Evolutionary conservation across 1,140 invertebrate genomes (phyloP).

Genomic region (Oscheius sp.): DNA sequence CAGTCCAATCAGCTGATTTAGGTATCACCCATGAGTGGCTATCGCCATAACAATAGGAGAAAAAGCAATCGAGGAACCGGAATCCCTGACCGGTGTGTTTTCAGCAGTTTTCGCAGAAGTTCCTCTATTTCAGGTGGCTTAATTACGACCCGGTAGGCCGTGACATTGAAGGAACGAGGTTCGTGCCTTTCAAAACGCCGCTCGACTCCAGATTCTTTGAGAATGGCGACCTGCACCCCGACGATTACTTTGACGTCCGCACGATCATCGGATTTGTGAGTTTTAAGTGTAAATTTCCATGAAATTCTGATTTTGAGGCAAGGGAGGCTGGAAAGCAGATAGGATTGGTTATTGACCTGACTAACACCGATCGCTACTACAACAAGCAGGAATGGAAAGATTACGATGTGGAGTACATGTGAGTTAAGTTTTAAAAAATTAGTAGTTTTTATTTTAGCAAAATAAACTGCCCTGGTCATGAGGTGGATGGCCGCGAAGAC

Average conservation of each 20-base stretch:
- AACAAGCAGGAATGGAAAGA: constrained; percentile 61
- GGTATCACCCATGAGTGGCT: no score
- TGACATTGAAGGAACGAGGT: constrained; percentile 33
- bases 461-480: constrained; percentile 28
- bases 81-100: not conserved
- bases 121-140: constrained; percentile 20
- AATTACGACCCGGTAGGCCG: constrained; percentile 30
- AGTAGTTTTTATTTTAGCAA: constrained; percentile 5
- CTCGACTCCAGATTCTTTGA: constrained; percentile 20
- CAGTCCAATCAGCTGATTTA: no score
- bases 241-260: constrained; percentile 15
- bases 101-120: not conserved
- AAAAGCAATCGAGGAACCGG: not conserved
- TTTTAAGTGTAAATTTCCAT: not conserved
- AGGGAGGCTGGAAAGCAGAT: constrained; percentile 55
- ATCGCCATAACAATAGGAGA: no score
- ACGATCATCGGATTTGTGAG: constrained; percentile 6
- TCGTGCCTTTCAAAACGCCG: constrained; percentile 35
- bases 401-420: constrained; percentile 62
- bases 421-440: not conserved
- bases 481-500: constrained; percentile 26
- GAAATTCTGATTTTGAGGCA: not conserved
- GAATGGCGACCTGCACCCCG: constrained; percentile 3
- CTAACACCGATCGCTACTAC: constrained; percentile 72
- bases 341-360: constrained; percentile 71